These are phyloP conservation scores for Heliconius eleuchia DNA, from an alignment of 1,140 invertebrate genomes.

Conservation along the genomic window DNA sequence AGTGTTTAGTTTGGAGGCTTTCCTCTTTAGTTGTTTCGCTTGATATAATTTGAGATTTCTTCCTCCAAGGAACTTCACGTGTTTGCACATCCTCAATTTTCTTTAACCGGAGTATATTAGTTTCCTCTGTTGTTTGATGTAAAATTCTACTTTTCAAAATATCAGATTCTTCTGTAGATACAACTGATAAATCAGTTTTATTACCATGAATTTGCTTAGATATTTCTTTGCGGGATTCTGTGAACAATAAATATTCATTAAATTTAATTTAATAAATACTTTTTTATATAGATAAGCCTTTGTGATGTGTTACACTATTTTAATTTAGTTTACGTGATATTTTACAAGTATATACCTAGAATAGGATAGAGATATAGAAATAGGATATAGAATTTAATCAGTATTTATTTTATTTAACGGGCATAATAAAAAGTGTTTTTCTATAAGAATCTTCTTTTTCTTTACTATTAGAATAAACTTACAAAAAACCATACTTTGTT, in stretches of 20 bases:
- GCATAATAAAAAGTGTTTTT: conserved; percentile 3
- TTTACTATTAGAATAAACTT: too few relatives aligned
- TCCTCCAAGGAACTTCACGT: conserved; percentile 68
- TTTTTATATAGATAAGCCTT: not conserved
- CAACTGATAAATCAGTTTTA: conserved; percentile 45
- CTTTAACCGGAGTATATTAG: conserved; percentile 62
- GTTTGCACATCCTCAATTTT: conserved; percentile 58
- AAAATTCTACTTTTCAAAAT: conserved; percentile 43
- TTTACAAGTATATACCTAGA: not conserved
- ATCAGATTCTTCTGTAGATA: conserved; percentile 38
- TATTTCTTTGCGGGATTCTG: conserved; percentile 52
- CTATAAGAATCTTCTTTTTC: too few relatives aligned
- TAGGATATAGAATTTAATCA: not conserved
- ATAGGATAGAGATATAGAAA: too few relatives aligned
- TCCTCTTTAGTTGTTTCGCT: conserved; percentile 40
- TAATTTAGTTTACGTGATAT: not conserved
- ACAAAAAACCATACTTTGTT: too few relatives aligned
- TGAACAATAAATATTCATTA: conserved; percentile 39
- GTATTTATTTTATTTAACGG: not conserved
- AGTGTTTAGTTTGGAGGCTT: conserved; percentile 53
- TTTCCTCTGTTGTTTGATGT: conserved; percentile 65
- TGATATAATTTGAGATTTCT: conserved; percentile 33
- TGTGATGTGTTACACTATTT: not conserved
- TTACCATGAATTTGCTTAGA: conserved; percentile 50
- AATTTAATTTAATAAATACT: not conserved